Percentiles rank a stretch among this genome's conserved stretches.
phyloP scores from a whole-genome alignment of 35 echinoderm and acorn worm genomes.

The Ophiothrix spiculata region DNA sequence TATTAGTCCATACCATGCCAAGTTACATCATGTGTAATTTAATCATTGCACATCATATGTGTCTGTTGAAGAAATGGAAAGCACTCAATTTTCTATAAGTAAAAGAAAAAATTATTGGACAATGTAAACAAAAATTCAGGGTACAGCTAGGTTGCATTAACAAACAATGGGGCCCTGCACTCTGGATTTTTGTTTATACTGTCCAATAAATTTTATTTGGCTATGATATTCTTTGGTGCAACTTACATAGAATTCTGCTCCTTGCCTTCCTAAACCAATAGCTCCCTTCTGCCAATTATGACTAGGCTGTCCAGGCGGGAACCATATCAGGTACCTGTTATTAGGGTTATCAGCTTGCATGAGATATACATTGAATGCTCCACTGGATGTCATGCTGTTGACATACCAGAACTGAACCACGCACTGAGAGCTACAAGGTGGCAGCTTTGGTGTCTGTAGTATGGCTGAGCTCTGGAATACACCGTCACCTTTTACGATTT shows the following conservation, averaged over 20 bases:
- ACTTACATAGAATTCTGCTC: conserved; percentile 43
- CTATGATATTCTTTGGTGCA: too few species aligned
- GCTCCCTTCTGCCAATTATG: conserved; percentile 42
- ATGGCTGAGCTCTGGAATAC: conserved; percentile 48
- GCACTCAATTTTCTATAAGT: too few species aligned
- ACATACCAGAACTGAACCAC: conserved; percentile 68
- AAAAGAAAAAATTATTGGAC: too few species aligned
- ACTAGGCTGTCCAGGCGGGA: not conserved
- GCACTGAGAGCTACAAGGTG: conserved; percentile 44
- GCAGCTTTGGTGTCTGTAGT: conserved; percentile 53
- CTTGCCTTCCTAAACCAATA: conserved; percentile 45
- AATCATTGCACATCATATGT: too few species aligned
- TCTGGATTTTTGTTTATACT: too few species aligned
- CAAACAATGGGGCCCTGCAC: too few species aligned
- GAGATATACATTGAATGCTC: conserved; percentile 4
- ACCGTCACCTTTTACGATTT: conserved; percentile 58
- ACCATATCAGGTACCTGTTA: conserved; percentile 14
- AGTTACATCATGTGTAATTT: too few species aligned
- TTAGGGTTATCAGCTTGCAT: not conserved
- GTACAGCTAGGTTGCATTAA: too few species aligned
- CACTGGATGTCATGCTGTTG: conserved; percentile 8
- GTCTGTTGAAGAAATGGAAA: too few species aligned
- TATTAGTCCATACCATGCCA: too few species aligned
- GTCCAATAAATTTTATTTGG: too few species aligned
- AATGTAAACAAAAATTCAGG: too few species aligned